Base-by-base conservation (phyloP, 1,140 invertebrate species). In the Sycophaga agraensis region DNA sequence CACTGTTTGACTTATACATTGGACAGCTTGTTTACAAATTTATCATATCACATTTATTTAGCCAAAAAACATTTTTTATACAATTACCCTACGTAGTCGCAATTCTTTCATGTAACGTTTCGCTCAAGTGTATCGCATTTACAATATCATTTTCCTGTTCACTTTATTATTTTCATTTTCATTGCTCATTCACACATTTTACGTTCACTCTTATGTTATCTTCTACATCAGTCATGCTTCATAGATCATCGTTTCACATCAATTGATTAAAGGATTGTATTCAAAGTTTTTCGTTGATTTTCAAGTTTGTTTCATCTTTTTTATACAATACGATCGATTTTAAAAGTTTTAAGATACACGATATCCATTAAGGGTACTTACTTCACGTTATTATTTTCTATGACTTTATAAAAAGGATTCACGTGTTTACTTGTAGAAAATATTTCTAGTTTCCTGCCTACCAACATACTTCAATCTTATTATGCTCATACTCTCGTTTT, bases 1-100 rank as follows among this genome's bases (percentile, higher is more conserved):
- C 22, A 54, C 28, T 45, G 35, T 17, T 53, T 58, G 58, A 35
- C 37, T 63, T 54, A 51, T 46, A 64, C 22, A 64, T 54, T 64
- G 62, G 62, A 64, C 55, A 67, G 60, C 46, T 64, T 63, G 63
- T 69, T 72, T 73, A 71, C 69, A 73, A 73, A 73, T 66, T 70
- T 65, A 68, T 71, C 62, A 67, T 73, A 68, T 73, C 70, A 73
- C 69, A 73, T 71, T 70, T 73, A 73, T 73, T 73, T 71, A 70
- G 66, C 68, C 68, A 71, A 68, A 72, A 68, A 68, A 24, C 37
- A 31, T 35, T 67, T 69, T 70, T 67, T 73, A 69, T 73, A 73
- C 69, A 73, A 67, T 70, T 71, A 71, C 65, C 68, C 68, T 73
- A 73, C 49, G 24, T 48, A 54, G 31, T 65, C 42, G 59, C 53